These are phyloP conservation scores for Stomatorhinus walkeri DNA, from an alignment of 2,797 vertebrate species.

Conservation along the genomic window DNA sequence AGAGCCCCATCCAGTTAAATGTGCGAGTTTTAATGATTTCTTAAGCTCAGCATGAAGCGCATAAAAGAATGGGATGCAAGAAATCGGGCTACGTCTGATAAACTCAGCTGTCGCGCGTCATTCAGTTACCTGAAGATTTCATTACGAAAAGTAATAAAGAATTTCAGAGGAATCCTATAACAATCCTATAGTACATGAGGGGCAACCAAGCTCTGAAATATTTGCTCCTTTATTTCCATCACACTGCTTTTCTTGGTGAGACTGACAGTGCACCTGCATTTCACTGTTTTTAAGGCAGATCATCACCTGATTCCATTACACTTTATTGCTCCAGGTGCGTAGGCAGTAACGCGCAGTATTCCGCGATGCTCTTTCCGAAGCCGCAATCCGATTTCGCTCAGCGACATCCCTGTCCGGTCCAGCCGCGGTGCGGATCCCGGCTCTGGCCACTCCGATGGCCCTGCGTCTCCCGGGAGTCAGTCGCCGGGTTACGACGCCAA, in stretches of 20 bases:
- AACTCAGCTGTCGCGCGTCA: not conserved
- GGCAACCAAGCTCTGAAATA: not conserved
- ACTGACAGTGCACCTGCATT: not conserved
- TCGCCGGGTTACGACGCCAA: not conserved
- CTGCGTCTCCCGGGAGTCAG: not conserved
- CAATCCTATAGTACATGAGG: not conserved
- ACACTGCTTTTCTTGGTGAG: not conserved
- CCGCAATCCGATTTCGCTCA: not conserved
- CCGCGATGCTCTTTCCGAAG: not conserved
- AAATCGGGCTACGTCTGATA: not conserved
- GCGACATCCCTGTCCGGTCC: not conserved
- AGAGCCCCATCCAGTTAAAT: not conserved
- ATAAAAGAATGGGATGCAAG: not conserved
- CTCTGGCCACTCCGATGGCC: not conserved
- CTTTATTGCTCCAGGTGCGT: not conserved
- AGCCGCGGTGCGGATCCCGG: not conserved
- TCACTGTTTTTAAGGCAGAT: not conserved
- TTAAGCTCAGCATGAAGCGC: not conserved
- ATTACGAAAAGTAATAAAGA: not conserved
- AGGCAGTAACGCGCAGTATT: not conserved
- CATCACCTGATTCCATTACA: not conserved
- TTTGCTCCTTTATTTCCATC: not conserved
- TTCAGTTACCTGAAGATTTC: not conserved
- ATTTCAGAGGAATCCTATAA: not conserved
- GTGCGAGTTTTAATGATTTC: not conserved